Evolutionary conservation across 2,888 invertebrate species (phyloP), one percentile per base, ranked within the genome.

Genomic region (Harpagoxenus sublaevis): DNA sequence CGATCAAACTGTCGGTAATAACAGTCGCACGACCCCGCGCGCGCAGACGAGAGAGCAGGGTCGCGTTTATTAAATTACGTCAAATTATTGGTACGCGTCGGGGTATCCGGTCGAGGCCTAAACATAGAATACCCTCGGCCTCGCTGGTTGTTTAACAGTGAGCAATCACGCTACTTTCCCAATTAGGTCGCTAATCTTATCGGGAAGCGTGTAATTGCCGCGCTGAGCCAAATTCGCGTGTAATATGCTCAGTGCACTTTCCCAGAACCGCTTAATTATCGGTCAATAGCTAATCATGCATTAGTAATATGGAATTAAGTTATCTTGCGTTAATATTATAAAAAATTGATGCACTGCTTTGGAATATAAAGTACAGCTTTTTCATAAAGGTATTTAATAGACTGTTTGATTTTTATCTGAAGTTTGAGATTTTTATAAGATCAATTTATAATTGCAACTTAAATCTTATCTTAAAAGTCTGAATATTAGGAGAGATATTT

Each of bases 61-160:
- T 89, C 90, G 92, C 92, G 93, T 94, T 94, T 94, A 94, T 94
- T 94, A 94, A 94, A 94, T 94, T 94, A 94, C 92, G 92, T 92
- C 90, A 93, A 94, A 94, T 94, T 94, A 93, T 93, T 93, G 92
- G 91, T 90, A 88, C 89, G 87, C 88, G 89, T 71, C 77, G 81
- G 81, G 90, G 87, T 87, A 89, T 84, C 85, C 83, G 83, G 87
- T 78, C 84, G 55, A 62, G 53, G 86, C 68, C 57, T 84, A 57
- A 70, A 55, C 83, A 42, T 68, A 62, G 45, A 70, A 74, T 74
- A 28, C 23, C 15, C 81, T 55, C 53, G 78, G 68, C 86, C 83
- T 73, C 66, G 70, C 57, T 57, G 63, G 78, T 86, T 74, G 85
- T 79, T 83, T 82, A 85, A 79, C 84, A 83, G 77, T 45, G 70